Evolutionary conservation across 2,113 vertebrate genomes (phyloP).

Genomic region (Dendrocopos noguchii): DNA sequence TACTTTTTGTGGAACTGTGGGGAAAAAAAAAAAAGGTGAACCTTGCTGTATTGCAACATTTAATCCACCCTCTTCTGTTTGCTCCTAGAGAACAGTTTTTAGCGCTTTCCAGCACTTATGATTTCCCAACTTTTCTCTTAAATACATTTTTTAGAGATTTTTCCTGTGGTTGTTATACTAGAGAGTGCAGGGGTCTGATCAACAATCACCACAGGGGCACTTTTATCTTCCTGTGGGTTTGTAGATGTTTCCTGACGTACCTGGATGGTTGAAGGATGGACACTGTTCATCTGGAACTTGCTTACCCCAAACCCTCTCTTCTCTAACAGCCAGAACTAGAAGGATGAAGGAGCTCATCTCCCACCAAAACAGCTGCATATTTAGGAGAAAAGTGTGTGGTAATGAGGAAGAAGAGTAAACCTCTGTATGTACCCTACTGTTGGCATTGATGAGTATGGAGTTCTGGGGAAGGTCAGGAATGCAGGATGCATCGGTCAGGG

Average conservation of each 20-base stretch:
- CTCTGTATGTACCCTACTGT: rapidly evolving
- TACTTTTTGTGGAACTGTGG: neutral
- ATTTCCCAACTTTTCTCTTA: neutral
- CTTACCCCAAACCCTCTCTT: neutral
- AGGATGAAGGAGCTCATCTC: neutral
- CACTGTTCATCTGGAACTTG: neutral
- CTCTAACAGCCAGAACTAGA: neutral
- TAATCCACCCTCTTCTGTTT: neutral
- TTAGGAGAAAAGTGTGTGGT: neutral
- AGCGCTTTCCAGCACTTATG: neutral
- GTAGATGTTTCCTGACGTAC: rapidly evolving
- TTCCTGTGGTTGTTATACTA: neutral
- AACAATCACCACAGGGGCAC: neutral
- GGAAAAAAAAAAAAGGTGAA: neutral
- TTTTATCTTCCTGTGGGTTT: neutral
- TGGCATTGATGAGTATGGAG: rapidly evolving
- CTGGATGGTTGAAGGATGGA: neutral
- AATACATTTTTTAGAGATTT: neutral
- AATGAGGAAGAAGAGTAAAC: neutral
- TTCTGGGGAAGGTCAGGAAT: neutral
- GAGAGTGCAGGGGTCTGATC: neutral
- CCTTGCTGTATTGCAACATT: neutral
- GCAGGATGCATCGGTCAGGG: rapidly evolving
- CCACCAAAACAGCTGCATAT: neutral
- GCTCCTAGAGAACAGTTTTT: neutral